These are phyloP conservation scores for Sipha maydis DNA, from an alignment of 2,888 invertebrate genomes.

Conservation along the genomic window DNA sequence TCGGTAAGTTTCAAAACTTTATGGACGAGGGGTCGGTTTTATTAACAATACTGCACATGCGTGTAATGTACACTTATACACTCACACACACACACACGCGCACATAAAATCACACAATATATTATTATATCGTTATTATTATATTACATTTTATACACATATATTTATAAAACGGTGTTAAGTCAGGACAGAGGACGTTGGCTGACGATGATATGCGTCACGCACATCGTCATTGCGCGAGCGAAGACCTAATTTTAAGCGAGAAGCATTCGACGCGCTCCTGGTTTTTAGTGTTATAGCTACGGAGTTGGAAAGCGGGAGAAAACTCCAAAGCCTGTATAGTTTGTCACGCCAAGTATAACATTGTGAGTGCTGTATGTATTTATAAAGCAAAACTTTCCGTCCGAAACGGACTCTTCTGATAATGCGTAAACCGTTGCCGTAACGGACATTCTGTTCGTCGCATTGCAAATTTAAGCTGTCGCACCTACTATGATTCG, in stretches of 20 bases:
- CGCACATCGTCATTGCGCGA: slow-evolving; percentile 10
- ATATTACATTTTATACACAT: too few species aligned
- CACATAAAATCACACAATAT: too few species aligned
- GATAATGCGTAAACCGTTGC: too few species aligned
- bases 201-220: slow-evolving; percentile 14
- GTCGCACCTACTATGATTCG: too few species aligned
- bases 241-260: not conserved
- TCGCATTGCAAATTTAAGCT: too few species aligned
- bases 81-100: not conserved
- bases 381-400: too few species aligned
- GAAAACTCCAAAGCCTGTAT: not conserved
- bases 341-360: too few species aligned
- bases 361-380: too few species aligned
- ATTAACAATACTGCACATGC: slow-evolving; percentile 1
- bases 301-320: not conserved
- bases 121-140: too few species aligned
- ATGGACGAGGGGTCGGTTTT: slow-evolving; percentile 20
- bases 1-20: slow-evolving; percentile 34
- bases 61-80: not conserved
- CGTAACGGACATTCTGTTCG: too few species aligned
- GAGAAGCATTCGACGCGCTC: not conserved
- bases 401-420: too few species aligned
- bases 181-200: not conserved
- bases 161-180: not conserved
- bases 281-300: not conserved